Evolutionary conservation across 2,113 vertebrate species (phyloP).

Genomic region (Empidonax traillii): DNA sequence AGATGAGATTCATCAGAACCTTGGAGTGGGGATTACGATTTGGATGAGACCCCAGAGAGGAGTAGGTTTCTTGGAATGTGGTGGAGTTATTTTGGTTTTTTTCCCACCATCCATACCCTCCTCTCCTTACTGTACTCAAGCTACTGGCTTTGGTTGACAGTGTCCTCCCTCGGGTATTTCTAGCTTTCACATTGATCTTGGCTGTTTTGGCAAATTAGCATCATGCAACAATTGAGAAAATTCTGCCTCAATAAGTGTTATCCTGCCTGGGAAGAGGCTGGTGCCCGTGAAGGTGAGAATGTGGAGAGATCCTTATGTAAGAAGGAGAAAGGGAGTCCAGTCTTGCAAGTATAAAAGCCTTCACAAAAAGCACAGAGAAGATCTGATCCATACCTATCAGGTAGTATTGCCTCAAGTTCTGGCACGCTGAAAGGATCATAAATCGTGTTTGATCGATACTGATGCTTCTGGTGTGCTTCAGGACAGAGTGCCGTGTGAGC

Average conservation of each 20-base stretch:
- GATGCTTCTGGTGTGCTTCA: background rate
- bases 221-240: background rate
- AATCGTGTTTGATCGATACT: background rate
- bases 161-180: background rate
- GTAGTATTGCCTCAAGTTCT: background rate
- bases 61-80: background rate
- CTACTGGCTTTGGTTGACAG: background rate
- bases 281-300: background rate
- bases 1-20: background rate
- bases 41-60: background rate
- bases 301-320: background rate
- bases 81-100: background rate
- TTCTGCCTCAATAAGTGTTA: background rate
- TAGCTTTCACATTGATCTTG: background rate
- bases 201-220: background rate
- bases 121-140: accelerated
- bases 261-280: background rate
- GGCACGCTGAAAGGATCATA: background rate
- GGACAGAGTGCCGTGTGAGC: background rate
- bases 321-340: background rate
- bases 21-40: background rate
- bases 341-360: background rate
- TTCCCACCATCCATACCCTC: background rate
- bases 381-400: background rate
- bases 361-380: background rate